Evolutionary conservation across 2,888 invertebrate genomes (phyloP), one percentile per base, ranked within the genome.

Genomic region (Brenthis daphne): DNA sequence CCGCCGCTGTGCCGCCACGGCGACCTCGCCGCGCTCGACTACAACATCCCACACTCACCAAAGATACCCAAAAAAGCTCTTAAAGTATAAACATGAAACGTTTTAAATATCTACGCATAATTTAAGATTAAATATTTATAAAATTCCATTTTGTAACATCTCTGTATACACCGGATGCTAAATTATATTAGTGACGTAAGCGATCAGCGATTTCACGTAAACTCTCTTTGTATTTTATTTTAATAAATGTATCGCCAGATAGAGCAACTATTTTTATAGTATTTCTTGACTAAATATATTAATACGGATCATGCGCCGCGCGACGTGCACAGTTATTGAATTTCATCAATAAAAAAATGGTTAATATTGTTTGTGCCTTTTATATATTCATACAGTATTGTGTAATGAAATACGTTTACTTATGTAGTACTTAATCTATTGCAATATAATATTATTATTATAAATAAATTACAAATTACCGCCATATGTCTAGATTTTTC

Each of bases 211-310:
- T 48, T 55, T 71, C 20, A 71, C 43, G 50, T 47, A 56, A 67
- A 37, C 14, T 68, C 14, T 68, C 66, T 53, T 57, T 71, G 56
- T 66, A 64, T 57, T 57, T 73, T 76, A 70, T 75, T 67, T 73
- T 74, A 74, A 70, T 69, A 74, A 77, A 78, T 81, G 76, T 83
- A 83, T 88, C 83, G 87, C 88, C 89, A 90, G 89, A 90, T 87
- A 85, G 88, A 85, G 73, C 71, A 87, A 88, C 85, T 91, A 92
- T 92, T 92, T 92, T 92, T 91, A 85, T 90, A 91, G 82, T 82
- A 86, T 85, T 82, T 81, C 82, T 87, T 85, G 80, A 85, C 80
- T 83, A 82, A 80, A 29, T 29, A 81, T 80, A 77, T 79, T 77
- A 74, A 75, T 77, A 77, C 75, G 68, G 68, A 69, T 74, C 69